phyloP scores from a whole-genome alignment of 2,888 invertebrate genomes.

The Lymantria monacha region DNA sequence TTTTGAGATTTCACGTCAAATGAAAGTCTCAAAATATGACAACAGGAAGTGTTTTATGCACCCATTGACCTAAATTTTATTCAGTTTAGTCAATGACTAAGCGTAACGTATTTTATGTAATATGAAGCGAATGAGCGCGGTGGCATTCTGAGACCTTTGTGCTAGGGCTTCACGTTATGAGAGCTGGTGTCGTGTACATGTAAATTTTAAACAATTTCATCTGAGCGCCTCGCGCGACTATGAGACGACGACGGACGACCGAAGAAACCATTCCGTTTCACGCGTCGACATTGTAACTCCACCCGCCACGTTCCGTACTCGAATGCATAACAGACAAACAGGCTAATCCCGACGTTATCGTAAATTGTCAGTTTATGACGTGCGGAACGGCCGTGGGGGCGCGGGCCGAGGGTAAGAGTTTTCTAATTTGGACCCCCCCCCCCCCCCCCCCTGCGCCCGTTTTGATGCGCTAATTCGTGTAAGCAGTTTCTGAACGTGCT shows the following conservation, averaged over 20 bases:
- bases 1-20: conserved; percentile 17
- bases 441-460: conserved; percentile 74
- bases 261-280: conserved; percentile 45
- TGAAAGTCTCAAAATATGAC: conserved; percentile 28
- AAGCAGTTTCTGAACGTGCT: conserved; percentile 81
- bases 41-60: conserved; percentile 31
- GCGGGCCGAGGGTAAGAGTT: conserved; percentile 60
- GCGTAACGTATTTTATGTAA: conserved; percentile 35
- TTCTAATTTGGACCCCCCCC: conserved; percentile 80
- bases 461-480: conserved; percentile 82
- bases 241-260: conserved; percentile 18
- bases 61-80: conserved; percentile 41
- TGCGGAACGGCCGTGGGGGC: conserved; percentile 73
- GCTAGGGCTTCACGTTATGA: conserved; percentile 41
- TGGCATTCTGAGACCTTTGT: conserved; percentile 39
- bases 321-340: conserved; percentile 80
- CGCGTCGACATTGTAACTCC: conserved; percentile 50
- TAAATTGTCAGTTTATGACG: conserved; percentile 84
- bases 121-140: conserved; percentile 38
- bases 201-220: conserved; percentile 62
- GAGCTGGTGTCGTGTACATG: conserved; percentile 50
- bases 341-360: conserved; percentile 82
- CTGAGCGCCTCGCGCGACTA: conserved; percentile 25
- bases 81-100: conserved; percentile 37
- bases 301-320: conserved; percentile 48